Conservation (phyloP, 2,888 invertebrate genomes). For the Cloeon dipterum region DNA sequence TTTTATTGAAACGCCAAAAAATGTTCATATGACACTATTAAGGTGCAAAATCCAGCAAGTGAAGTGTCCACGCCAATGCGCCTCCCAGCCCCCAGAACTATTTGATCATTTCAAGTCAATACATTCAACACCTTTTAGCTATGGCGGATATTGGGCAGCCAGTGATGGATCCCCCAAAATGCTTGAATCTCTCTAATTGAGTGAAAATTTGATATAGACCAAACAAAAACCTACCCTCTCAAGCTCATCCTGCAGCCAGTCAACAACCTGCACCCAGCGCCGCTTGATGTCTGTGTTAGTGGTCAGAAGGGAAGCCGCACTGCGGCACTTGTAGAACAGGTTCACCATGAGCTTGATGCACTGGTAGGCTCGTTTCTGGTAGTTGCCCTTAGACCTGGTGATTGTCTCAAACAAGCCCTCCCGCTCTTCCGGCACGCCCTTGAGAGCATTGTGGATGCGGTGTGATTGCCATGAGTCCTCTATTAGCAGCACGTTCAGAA, state of each 20-base stretch:
- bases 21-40: too few species aligned
- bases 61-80: too few species aligned
- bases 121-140: too few species aligned
- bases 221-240: slow-evolving; percentile 38
- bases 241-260: slow-evolving; percentile 89
- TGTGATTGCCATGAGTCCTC: slow-evolving; percentile 94
- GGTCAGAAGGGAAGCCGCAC: slow-evolving; percentile 57
- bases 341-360: slow-evolving; percentile 89
- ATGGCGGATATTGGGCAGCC: too few species aligned
- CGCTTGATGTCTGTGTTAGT: slow-evolving; percentile 54
- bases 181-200: neutral
- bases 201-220: too few species aligned
- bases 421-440: slow-evolving; percentile 63
- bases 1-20: too few species aligned
- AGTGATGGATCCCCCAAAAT: too few species aligned
- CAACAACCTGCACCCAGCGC: slow-evolving; percentile 73
- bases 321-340: slow-evolving; percentile 64
- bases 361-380: slow-evolving; percentile 91
- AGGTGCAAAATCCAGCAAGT: too few species aligned
- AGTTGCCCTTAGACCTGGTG: slow-evolving; percentile 74
- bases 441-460: slow-evolving; percentile 79
- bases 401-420: slow-evolving; percentile 88
- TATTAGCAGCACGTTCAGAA: slow-evolving; percentile 64
- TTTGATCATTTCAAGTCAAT: too few species aligned
- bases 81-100: too few species aligned